phyloP scores from a whole-genome alignment of 37 sponge, comb jelly and placozoan species.

The Hormiphora californensis region DNA sequence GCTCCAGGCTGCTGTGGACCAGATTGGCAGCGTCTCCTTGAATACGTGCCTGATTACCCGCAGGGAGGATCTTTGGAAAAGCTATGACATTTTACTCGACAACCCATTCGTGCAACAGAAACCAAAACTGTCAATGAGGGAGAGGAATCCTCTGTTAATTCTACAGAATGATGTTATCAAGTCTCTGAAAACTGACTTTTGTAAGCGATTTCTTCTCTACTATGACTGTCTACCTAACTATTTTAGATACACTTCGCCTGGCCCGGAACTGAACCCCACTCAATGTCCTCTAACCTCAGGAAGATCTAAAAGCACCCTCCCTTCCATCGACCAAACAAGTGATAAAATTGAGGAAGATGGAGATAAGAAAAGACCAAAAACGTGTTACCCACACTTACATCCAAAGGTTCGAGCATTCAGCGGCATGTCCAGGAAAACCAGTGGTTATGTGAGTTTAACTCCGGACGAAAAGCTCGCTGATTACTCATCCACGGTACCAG shows the following conservation, averaged over 20 bases:
- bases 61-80: neutral
- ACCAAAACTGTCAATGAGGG: no score
- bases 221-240: conserved; percentile 3
- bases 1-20: neutral
- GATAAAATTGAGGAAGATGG: neutral
- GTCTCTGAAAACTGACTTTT: conserved; percentile 1
- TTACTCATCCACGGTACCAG: neutral
- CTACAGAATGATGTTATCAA: conserved; percentile 13
- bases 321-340: neutral
- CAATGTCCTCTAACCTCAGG: neutral
- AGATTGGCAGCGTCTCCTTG: neutral
- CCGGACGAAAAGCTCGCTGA: neutral
- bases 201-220: conserved; percentile 9
- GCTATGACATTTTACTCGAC: conserved; percentile 19
- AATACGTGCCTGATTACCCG: conserved; percentile 14
- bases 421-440: conserved; percentile 1
- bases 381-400: conserved; percentile 42
- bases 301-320: conserved; percentile 35
- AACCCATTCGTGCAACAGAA: conserved; percentile 29
- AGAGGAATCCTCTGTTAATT: neutral
- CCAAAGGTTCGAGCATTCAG: neutral
- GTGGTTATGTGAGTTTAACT: conserved; percentile 14
- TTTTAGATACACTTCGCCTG: neutral
- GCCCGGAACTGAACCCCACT: no score
- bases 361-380: neutral